phyloP scores from a whole-genome alignment of 2,888 invertebrate species.

The Thereva nobilitata region DNA sequence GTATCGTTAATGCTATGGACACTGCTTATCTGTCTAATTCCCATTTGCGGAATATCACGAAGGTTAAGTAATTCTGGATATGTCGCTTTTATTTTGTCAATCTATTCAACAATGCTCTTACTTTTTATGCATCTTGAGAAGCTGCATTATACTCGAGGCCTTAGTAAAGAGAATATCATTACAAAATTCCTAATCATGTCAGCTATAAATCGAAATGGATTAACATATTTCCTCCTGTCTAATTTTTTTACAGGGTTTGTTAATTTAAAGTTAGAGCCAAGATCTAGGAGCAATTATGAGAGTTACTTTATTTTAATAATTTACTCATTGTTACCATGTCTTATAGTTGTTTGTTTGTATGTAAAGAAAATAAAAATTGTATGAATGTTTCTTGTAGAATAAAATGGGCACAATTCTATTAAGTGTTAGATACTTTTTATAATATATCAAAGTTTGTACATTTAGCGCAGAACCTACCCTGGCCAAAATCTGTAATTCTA shows the following conservation, averaged over 20 bases:
- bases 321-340: conserved; percentile 61
- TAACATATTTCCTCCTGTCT: conserved; percentile 80
- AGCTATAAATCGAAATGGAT: conserved; percentile 78
- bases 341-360: background rate
- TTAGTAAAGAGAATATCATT: background rate
- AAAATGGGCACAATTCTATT: too few relatives aligned
- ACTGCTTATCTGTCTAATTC: background rate
- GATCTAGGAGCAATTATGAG: conserved; percentile 55
- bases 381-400: too few relatives aligned
- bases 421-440: too few relatives aligned
- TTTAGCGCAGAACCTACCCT: too few relatives aligned
- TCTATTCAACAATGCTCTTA: conserved; percentile 60
- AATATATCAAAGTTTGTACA: too few relatives aligned
- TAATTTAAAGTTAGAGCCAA: conserved; percentile 73
- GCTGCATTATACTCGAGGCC: background rate
- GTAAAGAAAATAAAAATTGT: background rate
- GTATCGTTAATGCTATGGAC: background rate
- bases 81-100: conserved; percentile 9
- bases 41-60: conserved; percentile 4
- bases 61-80: conserved; percentile 15
- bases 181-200: conserved; percentile 61
- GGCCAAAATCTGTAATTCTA: too few relatives aligned
- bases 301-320: conserved; percentile 63
- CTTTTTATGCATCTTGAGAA: conserved; percentile 60
- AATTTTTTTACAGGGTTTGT: conserved; percentile 85